phyloP scores from a whole-genome alignment of 2,113 vertebrate species.

The Panurus biarmicus region DNA sequence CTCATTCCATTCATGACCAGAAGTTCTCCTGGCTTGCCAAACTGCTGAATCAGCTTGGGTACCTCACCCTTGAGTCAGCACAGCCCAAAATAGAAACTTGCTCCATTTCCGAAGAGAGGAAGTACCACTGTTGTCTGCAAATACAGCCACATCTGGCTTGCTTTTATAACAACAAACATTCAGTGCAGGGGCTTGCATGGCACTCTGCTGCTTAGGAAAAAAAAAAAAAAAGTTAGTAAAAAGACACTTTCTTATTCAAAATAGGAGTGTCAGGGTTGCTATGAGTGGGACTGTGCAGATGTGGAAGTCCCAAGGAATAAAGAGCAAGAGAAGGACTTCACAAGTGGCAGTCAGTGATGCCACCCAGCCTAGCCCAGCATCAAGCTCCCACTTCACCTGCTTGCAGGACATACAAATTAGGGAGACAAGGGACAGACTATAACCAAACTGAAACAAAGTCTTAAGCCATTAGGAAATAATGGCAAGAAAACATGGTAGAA shows the following conservation, averaged over 20 bases:
- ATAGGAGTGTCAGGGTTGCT: not conserved
- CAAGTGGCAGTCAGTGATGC: not conserved
- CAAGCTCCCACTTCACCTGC: not conserved
- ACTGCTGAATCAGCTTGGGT: constrained; percentile 47
- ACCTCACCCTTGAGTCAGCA: constrained; percentile 54
- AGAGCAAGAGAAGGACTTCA: not conserved
- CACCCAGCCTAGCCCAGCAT: not conserved
- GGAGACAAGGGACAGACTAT: not conserved
- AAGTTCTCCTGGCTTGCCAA: constrained; percentile 15
- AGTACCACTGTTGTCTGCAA: not conserved
- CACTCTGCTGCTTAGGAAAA: not conserved
- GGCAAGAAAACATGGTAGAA: not conserved
- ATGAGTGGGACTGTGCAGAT: not conserved
- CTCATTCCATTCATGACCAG: constrained; percentile 27
- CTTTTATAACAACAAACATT: not conserved
- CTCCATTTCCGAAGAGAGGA: not conserved
- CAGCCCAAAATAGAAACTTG: constrained; percentile 43
- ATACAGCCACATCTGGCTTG: not conserved
- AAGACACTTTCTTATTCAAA: not conserved
- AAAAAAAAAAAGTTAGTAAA: not conserved
- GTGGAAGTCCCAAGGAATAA: not conserved
- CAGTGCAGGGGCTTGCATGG: not conserved
- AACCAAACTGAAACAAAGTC: not conserved
- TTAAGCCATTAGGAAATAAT: not conserved
- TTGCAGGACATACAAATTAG: not conserved